phyloP scores from a whole-genome alignment of 2,888 invertebrate species.

The Mimas tiliae region DNA sequence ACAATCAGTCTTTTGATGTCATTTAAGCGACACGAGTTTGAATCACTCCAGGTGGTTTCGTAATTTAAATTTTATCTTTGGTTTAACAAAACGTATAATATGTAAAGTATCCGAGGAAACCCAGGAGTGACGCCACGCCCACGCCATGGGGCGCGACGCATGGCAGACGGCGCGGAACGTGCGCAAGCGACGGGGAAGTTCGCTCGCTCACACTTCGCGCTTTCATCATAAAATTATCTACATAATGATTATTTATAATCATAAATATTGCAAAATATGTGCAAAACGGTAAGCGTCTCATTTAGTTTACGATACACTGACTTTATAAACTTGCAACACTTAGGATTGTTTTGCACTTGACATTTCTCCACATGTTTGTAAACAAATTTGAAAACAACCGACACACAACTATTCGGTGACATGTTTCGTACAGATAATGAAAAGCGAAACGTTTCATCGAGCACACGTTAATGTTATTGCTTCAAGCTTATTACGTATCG shows the following conservation, averaged over 20 bases:
- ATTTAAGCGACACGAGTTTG: constrained; percentile 52
- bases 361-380: constrained; percentile 64
- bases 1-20: constrained; percentile 62
- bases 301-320: constrained; percentile 79
- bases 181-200: constrained; percentile 65
- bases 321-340: constrained; percentile 76
- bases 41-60: constrained; percentile 52
- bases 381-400: constrained; percentile 75
- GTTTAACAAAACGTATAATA: constrained; percentile 32
- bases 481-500: constrained; percentile 78
- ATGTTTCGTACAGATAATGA: constrained; percentile 67
- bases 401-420: constrained; percentile 78
- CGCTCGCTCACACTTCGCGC: constrained; percentile 59
- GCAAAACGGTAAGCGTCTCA: constrained; percentile 82
- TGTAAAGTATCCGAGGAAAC: constrained; percentile 43
- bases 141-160: constrained; percentile 37
- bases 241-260: constrained; percentile 70
- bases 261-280: constrained; percentile 82
- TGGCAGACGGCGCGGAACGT: constrained; percentile 45
- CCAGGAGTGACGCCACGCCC: constrained; percentile 36
- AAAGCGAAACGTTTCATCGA: constrained; percentile 74
- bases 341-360: constrained; percentile 73
- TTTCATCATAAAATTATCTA: constrained; percentile 67
- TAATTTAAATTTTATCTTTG: constrained; percentile 33
- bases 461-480: constrained; percentile 77